Base-by-base conservation (phyloP, 2,888 invertebrate species). In the Leptogaster cylindrica region DNA sequence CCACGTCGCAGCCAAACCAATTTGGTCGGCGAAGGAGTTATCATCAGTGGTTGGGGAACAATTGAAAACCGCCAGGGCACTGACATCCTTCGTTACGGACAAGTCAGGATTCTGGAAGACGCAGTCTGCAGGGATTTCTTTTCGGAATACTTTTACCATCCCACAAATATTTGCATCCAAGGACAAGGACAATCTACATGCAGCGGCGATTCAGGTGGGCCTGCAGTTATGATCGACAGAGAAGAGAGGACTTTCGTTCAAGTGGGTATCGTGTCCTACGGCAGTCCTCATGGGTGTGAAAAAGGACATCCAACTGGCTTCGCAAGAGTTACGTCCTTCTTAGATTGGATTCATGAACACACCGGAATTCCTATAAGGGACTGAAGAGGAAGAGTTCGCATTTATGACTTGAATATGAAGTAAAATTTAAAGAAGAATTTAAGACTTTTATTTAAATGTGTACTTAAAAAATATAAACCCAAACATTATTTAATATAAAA, bases 301-400 rank as follows among this genome's bases (percentile, higher is more conserved):
- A n/a, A 6, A 36, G 2, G 36, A 4, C 36, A 36, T 36, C 36
- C 36, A 5, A 12, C 12, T n/a, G 36, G n/a, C 10, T 36, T 12
- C 12, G 36, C 36, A 10, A 36, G 36, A 36, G 36, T 36, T 4
- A 36, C 36, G 4, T 4, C 36, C 1, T 36, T 36, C n/a, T 50
- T 69, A 12, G 50, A 48, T 23, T 69, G 69, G 67, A 68, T 68
- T 44, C 20, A 28, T 12, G n/a, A 58, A 12, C 28, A 61, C 2
- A 66, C 63, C 16, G 68, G 66, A 48, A 28, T 68, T 33, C 28
- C 27, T 3, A 41, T 44, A n/a, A 61, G 27, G 2, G 44, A 61
- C 16, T 61, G 0, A 48, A 46, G 16, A n/a, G n/a, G n/a, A n/a
- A n/a, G n/a, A n/a, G n/a, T n/a, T n/a, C n/a, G n/a, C n/a, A n/a